Evolutionary conservation across 2,113 vertebrate genomes (phyloP).

Genomic region (Siniperca knerii): DNA sequence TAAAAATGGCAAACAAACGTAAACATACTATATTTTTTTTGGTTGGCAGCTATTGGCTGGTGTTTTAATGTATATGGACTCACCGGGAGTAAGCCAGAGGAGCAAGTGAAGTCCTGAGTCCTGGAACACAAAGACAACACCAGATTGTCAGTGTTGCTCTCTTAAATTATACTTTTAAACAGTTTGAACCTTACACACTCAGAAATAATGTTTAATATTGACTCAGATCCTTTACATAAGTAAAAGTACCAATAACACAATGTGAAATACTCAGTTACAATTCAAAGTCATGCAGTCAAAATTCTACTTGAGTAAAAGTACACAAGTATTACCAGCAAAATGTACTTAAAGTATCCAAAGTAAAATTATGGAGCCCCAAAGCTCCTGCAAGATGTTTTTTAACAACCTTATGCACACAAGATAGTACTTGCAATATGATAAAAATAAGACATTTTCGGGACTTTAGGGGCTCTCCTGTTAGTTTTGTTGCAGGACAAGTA

Average conservation of each 20-base stretch:
- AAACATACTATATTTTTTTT: background rate
- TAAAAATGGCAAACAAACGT: conserved; percentile 9
- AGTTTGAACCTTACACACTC: background rate
- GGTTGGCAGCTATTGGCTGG: background rate
- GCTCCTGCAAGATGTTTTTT: background rate
- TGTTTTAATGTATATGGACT: background rate
- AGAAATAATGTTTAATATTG: background rate
- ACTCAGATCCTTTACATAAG: background rate
- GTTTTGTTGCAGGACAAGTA: background rate
- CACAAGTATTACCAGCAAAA: background rate
- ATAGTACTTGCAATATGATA: background rate
- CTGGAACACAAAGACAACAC: conserved; percentile 69
- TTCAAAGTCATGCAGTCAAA: background rate
- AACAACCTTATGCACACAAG: too few species aligned
- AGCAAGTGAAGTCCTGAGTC: conserved; percentile 78
- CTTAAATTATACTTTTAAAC: background rate
- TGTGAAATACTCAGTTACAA: background rate
- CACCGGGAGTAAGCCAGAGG: conserved; percentile 74
- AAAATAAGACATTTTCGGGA: background rate
- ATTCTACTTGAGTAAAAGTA: too few species aligned
- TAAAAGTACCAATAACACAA: background rate
- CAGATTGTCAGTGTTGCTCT: background rate
- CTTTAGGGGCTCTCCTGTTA: background rate
- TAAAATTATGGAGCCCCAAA: background rate
- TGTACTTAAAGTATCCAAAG: background rate